phyloP scores from a whole-genome alignment of 2,113 vertebrate species.

The Eulemur rufifrons region DNA sequence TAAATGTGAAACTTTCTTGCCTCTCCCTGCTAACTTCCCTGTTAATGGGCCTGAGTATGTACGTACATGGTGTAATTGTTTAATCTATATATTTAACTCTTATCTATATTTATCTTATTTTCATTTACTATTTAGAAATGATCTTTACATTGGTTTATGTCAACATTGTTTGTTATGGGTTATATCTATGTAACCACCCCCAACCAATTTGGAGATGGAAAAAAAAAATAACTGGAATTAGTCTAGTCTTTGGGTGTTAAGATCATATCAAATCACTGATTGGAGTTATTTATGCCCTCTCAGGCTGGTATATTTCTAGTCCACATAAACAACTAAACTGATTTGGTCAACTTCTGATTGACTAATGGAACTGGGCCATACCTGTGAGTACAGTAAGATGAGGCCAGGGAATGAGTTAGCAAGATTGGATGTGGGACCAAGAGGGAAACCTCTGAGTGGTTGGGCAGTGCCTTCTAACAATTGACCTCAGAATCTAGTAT shows the following conservation, averaged over 20 bases:
- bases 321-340: neutral
- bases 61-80: neutral
- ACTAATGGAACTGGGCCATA: neutral
- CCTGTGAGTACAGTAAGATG: neutral
- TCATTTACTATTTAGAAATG: slow-evolving; percentile 41
- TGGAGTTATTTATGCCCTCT: neutral
- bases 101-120: slow-evolving; percentile 35
- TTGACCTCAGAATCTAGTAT: slow-evolving; percentile 5
- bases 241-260: neutral
- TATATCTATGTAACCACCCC: neutral
- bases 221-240: neutral
- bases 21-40: neutral
- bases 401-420: neutral
- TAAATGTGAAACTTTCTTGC: slow-evolving; percentile 16
- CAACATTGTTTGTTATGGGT: neutral
- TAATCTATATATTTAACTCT: slow-evolving; percentile 26
- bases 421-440: neutral
- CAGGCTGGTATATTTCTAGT: neutral
- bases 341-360: neutral
- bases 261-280: neutral
- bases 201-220: neutral
- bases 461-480: neutral
- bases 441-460: neutral
- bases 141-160: neutral
- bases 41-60: neutral